Conservation (phyloP, 2,888 invertebrate species). For the Drepanosiphum platanoidis region DNA sequence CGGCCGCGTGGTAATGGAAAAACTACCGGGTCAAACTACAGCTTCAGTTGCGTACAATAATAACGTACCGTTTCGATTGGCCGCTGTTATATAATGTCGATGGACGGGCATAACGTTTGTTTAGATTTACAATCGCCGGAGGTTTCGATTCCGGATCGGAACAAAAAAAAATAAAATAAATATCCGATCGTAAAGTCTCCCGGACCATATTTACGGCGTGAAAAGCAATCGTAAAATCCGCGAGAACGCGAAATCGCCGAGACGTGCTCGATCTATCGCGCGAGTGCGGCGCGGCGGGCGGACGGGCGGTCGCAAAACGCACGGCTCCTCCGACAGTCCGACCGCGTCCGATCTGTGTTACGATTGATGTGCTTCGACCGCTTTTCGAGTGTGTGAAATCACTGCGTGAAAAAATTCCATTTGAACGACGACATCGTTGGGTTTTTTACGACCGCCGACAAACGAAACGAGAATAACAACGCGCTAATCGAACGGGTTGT, state of each 20-base stretch:
- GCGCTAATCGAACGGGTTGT: too few relatives aligned
- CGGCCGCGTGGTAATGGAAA: too few relatives aligned
- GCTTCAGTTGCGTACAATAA: too few relatives aligned
- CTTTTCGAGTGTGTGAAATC: conserved; percentile 1
- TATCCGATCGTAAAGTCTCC: conserved; percentile 20
- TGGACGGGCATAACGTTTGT: neutral
- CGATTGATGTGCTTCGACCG: neutral
- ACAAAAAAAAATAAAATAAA: neutral
- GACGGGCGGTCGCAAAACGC: neutral
- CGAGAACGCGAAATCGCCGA: conserved; percentile 25
- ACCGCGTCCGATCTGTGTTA: neutral
- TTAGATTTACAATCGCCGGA: conserved; percentile 23
- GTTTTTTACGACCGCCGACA: neutral
- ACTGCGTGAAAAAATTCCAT: conserved; percentile 11
- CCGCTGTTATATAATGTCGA: neutral
- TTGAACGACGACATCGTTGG: conserved; percentile 3
- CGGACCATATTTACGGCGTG: conserved; percentile 8
- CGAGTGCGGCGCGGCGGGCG: neutral
- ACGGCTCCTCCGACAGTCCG: neutral
- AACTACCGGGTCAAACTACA: too few relatives aligned
- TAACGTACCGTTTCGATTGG: neutral
- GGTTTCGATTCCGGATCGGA: neutral
- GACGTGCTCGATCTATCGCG: conserved; percentile 27
- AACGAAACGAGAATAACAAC: too few relatives aligned
- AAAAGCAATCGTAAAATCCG: conserved; percentile 30